A percentile compares a stretch with the other conserved stretches of the same genome.
phyloP scores from a whole-genome alignment of 2,113 vertebrate species.

The Ivindomyrus marchei region DNA sequence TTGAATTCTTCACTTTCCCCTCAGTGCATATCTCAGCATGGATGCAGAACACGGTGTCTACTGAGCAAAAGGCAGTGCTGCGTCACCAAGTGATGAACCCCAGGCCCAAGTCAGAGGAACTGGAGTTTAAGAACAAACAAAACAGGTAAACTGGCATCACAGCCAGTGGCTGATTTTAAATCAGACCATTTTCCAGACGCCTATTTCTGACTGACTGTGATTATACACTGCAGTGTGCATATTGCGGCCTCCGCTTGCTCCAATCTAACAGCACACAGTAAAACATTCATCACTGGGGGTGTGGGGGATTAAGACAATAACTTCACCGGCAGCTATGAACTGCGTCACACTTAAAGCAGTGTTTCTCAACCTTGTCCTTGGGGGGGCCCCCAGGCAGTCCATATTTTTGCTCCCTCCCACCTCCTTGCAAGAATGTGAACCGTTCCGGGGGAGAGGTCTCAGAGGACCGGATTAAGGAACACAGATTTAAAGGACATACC shows the following conservation, averaged over 20 bases:
- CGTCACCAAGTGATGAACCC: background rate
- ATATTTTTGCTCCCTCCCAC: background rate
- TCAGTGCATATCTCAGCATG: background rate
- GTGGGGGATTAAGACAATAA: background rate
- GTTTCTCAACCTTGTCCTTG: background rate
- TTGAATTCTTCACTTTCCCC: background rate
- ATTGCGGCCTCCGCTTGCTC: background rate
- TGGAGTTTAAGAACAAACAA: background rate
- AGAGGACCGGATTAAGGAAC: background rate
- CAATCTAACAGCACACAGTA: background rate
- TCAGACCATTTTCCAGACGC: background rate
- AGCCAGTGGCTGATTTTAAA: background rate
- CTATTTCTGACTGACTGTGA: background rate
- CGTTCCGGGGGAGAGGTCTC: background rate
- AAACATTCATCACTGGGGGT: background rate
- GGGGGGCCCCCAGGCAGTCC: background rate
- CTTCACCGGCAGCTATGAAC: background rate
- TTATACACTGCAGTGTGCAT: background rate
- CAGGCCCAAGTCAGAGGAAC: background rate
- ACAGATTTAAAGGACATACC: background rate
- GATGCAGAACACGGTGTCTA: background rate
- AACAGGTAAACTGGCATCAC: background rate
- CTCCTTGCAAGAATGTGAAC: background rate
- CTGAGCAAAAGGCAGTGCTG: background rate
- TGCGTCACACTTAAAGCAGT: background rate